Evolutionary conservation across 1,140 invertebrate species (phyloP), one percentile per base, ranked within the genome.

Genomic region (Bombus consobrinus): DNA sequence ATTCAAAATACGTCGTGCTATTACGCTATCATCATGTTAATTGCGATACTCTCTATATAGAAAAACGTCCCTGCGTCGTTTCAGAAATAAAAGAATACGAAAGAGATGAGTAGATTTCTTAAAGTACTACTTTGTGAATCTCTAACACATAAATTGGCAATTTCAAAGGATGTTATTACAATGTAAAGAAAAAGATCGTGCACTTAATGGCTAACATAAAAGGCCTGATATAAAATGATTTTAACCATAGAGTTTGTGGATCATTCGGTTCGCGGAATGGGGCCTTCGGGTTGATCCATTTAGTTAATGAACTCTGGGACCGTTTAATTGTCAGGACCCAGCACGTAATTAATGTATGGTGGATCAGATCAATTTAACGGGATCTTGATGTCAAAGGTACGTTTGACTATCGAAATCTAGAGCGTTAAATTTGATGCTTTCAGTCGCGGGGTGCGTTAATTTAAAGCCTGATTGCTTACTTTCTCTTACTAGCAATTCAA

Each of bases 231-330:
- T 28, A 3, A n/a, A n/a, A n/a, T 2, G 59, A 62, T 62, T n/a
- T 62, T 15, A 18, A 15, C 13, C 12, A n/a, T 53, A n/a, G n/a
- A 64, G n/a, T 32, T 32, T 66, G n/a, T 15, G n/a, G 1, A 66
- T 32, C n/a, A 15, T n/a, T 32, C 13, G 4, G 28, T 62, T 62
- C 10, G 5, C 47, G 6, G 1, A 18, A n/a, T 15, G 4, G 62
- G 13, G n/a, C n/a, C 13, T 64, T 64, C 4, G 3, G 13, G n/a
- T 32, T 64, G 62, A 64, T n/a, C n/a, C n/a, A 64, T 64, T 64
- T 64, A 64, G 62, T n/a, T 64, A 64, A 64, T 64, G 62, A 64
- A 64, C 62, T n/a, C n/a, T 66, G n/a, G 62, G 62, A 32, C 62
- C 13, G 62, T 66, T 66, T 66, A 66, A 66, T 66, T 66, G 62